Percentiles rank a stretch among this genome's conserved stretches.
phyloP scores from a whole-genome alignment of 30 jellyfish, hydroid and myxozoan species.

The Aurelia sp. region DNA sequence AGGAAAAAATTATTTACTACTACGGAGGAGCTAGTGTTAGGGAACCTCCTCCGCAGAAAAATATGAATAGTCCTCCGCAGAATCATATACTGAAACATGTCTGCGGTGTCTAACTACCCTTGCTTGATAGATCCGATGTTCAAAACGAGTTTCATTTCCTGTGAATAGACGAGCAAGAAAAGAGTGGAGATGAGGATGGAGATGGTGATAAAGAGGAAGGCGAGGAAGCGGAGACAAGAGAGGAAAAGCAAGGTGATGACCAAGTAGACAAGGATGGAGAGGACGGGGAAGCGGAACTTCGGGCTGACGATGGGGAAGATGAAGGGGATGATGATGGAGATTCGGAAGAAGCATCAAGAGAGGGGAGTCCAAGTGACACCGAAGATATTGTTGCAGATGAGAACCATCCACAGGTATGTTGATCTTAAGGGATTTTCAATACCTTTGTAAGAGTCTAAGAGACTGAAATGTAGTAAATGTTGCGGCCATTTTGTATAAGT shows the following conservation, averaged over 20 bases:
- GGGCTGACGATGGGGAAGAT: slow-evolving; percentile 16
- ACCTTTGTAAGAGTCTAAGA: no score
- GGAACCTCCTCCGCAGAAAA: no score
- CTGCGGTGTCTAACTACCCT: no score
- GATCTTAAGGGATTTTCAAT: no score
- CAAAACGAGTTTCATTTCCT: not conserved
- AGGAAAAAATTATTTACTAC: no score
- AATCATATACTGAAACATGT: no score
- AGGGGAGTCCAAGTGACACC: slow-evolving; percentile 8
- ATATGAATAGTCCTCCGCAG: no score
- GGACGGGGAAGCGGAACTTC: not conserved
- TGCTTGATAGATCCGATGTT: not conserved
- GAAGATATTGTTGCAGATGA: slow-evolving; percentile 55
- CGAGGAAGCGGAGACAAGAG: slow-evolving; percentile 10
- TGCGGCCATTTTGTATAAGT: no score
- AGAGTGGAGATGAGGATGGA: slow-evolving; percentile 7
- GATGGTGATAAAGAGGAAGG: slow-evolving; percentile 27
- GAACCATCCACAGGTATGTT: slow-evolving; percentile 68
- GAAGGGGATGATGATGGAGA: slow-evolving; percentile 30
- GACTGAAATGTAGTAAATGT: no score
- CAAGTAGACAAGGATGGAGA: slow-evolving; percentile 18
- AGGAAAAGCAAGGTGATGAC: not conserved
- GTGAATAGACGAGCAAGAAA: slow-evolving; percentile 8
- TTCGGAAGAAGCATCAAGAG: slow-evolving; percentile 6
- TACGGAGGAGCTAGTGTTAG: no score